Evolutionary conservation across 2,113 vertebrate genomes (phyloP).

Genomic region (Grallaria varia): DNA sequence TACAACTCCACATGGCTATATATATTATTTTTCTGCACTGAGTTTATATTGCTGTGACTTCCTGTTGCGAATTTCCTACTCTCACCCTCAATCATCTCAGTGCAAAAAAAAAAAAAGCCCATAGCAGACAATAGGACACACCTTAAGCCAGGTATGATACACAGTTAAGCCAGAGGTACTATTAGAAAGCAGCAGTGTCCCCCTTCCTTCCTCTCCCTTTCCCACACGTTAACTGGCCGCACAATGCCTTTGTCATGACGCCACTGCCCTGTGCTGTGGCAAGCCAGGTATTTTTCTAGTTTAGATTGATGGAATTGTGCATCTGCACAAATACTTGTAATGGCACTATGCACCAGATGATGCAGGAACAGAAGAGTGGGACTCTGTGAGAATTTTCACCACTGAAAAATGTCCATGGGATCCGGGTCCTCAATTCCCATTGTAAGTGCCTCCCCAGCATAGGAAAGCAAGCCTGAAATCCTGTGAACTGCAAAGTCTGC

Average conservation of each 20-base stretch:
- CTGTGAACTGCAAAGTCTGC: background rate
- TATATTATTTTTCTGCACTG: background rate
- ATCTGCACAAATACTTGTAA: background rate
- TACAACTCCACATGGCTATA: background rate
- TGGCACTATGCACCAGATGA: background rate
- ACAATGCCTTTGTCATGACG: fast-evolving
- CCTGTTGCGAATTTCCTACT: background rate
- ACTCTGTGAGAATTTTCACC: background rate
- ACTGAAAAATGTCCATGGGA: background rate
- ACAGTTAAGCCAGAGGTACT: background rate
- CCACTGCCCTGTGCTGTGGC: background rate
- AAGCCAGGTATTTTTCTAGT: background rate
- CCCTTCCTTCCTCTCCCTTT: background rate
- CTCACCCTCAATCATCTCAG: background rate
- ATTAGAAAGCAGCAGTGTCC: background rate
- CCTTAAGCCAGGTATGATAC: background rate
- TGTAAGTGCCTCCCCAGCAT: background rate
- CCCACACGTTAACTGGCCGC: background rate
- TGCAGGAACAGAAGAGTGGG: background rate
- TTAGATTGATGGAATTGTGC: background rate
- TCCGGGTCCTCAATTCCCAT: background rate
- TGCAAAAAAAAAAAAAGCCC: background rate
- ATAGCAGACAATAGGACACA: background rate
- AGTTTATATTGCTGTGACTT: background rate
- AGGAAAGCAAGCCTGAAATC: background rate